Conservation (phyloP, 2,888 invertebrate species). For the Drosophila fulvimacula region DNA sequence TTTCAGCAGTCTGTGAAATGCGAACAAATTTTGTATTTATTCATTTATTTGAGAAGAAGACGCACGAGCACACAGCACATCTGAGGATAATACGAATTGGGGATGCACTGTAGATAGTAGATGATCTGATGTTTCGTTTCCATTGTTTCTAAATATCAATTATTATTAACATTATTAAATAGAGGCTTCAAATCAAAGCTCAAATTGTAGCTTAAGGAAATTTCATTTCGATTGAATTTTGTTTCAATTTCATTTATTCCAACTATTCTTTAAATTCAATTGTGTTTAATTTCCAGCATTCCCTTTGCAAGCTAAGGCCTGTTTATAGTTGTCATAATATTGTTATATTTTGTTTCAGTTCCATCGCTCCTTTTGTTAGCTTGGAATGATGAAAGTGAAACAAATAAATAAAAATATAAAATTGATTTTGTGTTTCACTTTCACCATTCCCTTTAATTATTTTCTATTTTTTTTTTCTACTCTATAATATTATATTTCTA, state of each 20-base stretch:
- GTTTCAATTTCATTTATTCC: background rate
- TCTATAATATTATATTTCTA: background rate
- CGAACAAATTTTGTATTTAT: conserved; percentile 24
- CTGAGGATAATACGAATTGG: background rate
- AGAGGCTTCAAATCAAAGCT: background rate
- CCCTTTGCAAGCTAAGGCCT: background rate
- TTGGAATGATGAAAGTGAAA: too few species aligned
- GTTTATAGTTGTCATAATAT: background rate
- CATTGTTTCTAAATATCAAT: background rate
- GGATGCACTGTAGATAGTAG: conserved; percentile 11
- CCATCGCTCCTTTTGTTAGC: background rate
- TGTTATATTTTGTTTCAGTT: background rate
- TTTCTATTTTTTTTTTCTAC: background rate
- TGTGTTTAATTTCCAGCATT: background rate
- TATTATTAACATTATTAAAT: background rate
- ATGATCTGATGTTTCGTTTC: background rate
- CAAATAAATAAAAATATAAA: too few species aligned
- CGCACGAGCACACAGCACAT: conserved; percentile 18
- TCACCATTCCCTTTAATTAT: too few species aligned
- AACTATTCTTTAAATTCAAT: background rate
- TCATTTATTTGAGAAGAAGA: conserved; percentile 6
- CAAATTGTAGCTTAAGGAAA: background rate
- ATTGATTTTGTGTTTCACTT: background rate
- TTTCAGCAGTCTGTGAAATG: conserved; percentile 42
- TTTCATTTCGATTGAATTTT: background rate